These are phyloP conservation scores for Clinocottus analis DNA, from an alignment of 2,113 vertebrate genomes.

Conservation along the genomic window DNA sequence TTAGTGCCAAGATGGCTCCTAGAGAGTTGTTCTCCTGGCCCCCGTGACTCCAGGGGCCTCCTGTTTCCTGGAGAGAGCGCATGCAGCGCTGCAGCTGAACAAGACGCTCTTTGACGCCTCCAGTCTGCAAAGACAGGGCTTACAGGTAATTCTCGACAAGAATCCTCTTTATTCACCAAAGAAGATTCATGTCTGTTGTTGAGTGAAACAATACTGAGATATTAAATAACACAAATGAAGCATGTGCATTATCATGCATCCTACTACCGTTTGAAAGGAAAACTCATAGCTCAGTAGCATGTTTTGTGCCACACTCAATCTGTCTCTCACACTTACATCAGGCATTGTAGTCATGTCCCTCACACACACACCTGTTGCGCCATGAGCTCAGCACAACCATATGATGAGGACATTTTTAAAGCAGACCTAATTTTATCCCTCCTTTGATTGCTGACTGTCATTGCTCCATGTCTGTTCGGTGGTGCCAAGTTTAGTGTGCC, in stretches of 20 bases:
- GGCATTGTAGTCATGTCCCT: constrained; percentile 45
- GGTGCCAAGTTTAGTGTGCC: constrained; percentile 62
- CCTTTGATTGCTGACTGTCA: constrained; percentile 68
- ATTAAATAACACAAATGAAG: not conserved
- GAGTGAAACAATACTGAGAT: not conserved
- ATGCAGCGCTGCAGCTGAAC: constrained; percentile 83
- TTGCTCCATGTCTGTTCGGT: constrained; percentile 48
- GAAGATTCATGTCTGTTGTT: not conserved
- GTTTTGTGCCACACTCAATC: constrained; percentile 39
- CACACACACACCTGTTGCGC: constrained; percentile 72
- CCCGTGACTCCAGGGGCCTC: constrained; percentile 56
- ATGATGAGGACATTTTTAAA: constrained; percentile 75
- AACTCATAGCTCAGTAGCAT: constrained; percentile 1
- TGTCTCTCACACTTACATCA: constrained; percentile 72
- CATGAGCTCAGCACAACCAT: constrained; percentile 72
- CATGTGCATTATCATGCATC: not conserved
- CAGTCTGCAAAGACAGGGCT: constrained; percentile 62
- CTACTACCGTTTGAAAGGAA: not conserved
- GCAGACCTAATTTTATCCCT: constrained; percentile 71
- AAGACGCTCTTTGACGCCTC: constrained; percentile 76
- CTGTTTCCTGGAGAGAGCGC: constrained; percentile 79
- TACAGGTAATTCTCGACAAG: constrained; percentile 9
- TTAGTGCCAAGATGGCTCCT: constrained; percentile 81
- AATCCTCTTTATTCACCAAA: not conserved
- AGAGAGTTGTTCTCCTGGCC: constrained; percentile 73